Evolutionary conservation across 2,113 vertebrate genomes (phyloP).

Genomic region (Leiothrix lutea): DNA sequence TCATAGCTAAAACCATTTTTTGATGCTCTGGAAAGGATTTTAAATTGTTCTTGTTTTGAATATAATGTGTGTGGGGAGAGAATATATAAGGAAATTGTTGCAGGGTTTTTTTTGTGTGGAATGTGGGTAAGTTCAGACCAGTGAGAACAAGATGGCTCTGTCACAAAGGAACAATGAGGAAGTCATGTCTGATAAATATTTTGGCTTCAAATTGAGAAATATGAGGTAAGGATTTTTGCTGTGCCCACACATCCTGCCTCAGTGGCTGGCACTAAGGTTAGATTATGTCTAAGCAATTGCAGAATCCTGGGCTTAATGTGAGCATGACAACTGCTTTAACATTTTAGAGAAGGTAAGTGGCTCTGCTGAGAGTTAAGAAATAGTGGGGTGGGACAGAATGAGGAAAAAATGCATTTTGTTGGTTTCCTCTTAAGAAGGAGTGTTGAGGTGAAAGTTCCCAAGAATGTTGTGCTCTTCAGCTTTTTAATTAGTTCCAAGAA

Average conservation of each 20-base stretch:
- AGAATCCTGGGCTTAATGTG: not conserved
- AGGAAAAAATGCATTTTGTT: not conserved
- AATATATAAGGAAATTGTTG: not conserved
- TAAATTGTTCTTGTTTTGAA: not conserved
- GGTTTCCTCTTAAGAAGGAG: not conserved
- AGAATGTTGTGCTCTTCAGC: not conserved
- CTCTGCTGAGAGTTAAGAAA: not conserved
- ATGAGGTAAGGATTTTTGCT: not conserved
- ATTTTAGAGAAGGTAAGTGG: not conserved
- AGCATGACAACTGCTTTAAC: not conserved
- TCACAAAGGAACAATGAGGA: not conserved
- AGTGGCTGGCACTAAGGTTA: not conserved
- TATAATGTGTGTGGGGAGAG: rapidly evolving
- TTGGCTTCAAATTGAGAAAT: not conserved
- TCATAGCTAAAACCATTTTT: not conserved
- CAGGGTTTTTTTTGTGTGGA: not conserved
- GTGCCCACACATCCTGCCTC: not conserved
- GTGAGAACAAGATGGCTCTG: not conserved
- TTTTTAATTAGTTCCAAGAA: not conserved
- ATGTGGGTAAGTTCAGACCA: not conserved
- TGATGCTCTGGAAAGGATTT: not conserved
- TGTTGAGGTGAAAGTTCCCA: not conserved
- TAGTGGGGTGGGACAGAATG: not conserved
- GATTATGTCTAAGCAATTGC: not conserved
- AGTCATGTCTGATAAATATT: not conserved